Percentiles rank a stretch among this genome's conserved stretches.
Conservation (phyloP, 1,140 invertebrate genomes). For the Dreissena rostriformis region DNA sequence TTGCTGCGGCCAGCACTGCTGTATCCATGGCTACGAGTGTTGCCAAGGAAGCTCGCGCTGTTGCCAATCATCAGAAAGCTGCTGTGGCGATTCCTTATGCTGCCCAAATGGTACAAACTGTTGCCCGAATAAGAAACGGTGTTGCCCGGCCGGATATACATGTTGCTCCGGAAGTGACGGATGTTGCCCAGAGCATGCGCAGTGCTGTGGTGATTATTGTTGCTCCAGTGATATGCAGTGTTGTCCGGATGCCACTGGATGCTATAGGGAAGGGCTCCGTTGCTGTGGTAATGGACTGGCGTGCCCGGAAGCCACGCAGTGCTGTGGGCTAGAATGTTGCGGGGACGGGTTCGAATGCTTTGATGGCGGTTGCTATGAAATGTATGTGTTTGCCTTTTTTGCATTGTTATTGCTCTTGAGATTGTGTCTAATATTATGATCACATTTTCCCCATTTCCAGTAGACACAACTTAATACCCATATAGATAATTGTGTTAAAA, state of each 20-base stretch:
- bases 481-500: no score
- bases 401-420: no score
- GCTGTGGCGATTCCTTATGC: conserved; percentile 36
- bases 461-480: no score
- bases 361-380: conserved; percentile 23
- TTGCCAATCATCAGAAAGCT: conserved; percentile 29
- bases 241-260: conserved; percentile 39
- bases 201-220: conserved; percentile 45
- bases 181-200: conserved; percentile 24
- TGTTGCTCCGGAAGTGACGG: conserved; percentile 35
- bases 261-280: conserved; percentile 21
- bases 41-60: conserved; percentile 37
- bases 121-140: conserved; percentile 44
- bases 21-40: conserved; percentile 43
- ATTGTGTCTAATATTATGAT: no score
- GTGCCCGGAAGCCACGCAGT: conserved; percentile 13
- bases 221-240: conserved; percentile 27
- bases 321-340: conserved; percentile 31
- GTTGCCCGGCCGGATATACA: conserved; percentile 29
- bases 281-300: conserved; percentile 42
- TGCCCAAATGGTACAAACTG: conserved; percentile 29
- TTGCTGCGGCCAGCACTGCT: conserved; percentile 49
- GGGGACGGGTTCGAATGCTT: conserved; percentile 8
- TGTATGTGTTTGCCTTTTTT: conserved; percentile 2
- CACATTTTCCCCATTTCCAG: no score